Conservation (phyloP, 2,888 invertebrate genomes). For the Drosophila merina region DNA sequence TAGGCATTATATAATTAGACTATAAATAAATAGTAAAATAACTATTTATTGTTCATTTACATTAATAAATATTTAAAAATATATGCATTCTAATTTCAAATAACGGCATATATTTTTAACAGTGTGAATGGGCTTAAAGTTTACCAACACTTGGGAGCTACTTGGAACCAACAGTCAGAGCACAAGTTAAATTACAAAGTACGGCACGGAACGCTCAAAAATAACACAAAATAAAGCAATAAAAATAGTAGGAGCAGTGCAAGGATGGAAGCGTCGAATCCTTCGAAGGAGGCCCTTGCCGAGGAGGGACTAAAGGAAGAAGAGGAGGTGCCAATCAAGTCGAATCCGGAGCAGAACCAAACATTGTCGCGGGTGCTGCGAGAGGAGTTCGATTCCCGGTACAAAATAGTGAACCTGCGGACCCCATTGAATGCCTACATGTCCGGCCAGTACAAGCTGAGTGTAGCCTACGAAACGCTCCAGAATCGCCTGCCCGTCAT, state of each 20-base stretch:
- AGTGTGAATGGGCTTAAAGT: background rate
- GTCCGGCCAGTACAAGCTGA: slow-evolving; percentile 87
- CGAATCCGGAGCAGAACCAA: slow-evolving; percentile 7
- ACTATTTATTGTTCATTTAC: too few relatives aligned
- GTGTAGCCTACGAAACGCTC: slow-evolving; percentile 93
- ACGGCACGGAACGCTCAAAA: slow-evolving; percentile 14
- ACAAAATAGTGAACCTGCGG: slow-evolving; percentile 84
- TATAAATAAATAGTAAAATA: too few relatives aligned
- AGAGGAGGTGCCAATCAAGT: background rate
- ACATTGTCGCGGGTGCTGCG: slow-evolving; percentile 29
- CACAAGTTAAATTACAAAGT: background rate
- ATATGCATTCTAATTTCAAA: too few relatives aligned
- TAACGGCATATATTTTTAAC: background rate
- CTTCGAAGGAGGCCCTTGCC: slow-evolving; percentile 9
- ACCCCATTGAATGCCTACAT: slow-evolving; percentile 87
- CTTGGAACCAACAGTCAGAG: slow-evolving; percentile 22
- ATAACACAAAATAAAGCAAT: background rate
- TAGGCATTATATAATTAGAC: too few relatives aligned
- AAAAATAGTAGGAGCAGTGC: background rate
- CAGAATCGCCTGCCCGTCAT: slow-evolving; percentile 95
- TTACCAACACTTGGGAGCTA: slow-evolving; percentile 19
- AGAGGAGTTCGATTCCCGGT: slow-evolving; percentile 81
- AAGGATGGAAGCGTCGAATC: slow-evolving; percentile 15
- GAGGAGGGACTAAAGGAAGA: background rate
- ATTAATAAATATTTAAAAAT: too few relatives aligned